Percentiles rank a stretch among this genome's conserved stretches.
Evolutionary conservation across 2,113 vertebrate species (phyloP).

Genomic region (Oenanthe melanoleuca): DNA sequence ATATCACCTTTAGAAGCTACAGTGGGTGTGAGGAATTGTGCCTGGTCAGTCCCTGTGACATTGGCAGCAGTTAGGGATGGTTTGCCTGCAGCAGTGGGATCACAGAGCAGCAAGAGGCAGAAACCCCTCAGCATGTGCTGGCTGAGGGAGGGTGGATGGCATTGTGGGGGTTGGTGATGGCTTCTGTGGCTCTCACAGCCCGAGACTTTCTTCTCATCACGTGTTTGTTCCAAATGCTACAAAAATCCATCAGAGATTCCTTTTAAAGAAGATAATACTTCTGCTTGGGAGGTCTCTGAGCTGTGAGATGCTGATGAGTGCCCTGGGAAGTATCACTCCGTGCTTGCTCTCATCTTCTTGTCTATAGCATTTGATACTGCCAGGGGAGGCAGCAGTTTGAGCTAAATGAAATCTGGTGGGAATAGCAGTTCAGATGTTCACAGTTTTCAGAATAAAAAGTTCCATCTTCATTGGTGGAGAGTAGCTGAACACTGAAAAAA

Average conservation of each 20-base stretch:
- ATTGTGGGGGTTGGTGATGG: neutral
- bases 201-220: neutral
- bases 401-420: neutral
- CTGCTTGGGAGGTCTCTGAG: slow-evolving; percentile 15
- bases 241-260: neutral
- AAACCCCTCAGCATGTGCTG: neutral
- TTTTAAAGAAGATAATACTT: neutral
- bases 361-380: neutral
- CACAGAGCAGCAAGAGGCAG: neutral
- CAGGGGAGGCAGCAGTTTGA: neutral
- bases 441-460: neutral
- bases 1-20: neutral
- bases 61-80: neutral
- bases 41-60: neutral
- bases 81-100: neutral
- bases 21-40: neutral
- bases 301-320: neutral
- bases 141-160: neutral
- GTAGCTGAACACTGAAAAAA: neutral
- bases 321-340: neutral
- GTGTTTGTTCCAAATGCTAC: neutral
- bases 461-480: slow-evolving; percentile 1
- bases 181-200: neutral
- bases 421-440: slow-evolving; percentile 9
- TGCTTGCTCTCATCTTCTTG: neutral